Percentiles rank a stretch among this genome's conserved stretches.
Conservation (phyloP, 2,888 invertebrate species). For the Parnassius orleans region DNA sequence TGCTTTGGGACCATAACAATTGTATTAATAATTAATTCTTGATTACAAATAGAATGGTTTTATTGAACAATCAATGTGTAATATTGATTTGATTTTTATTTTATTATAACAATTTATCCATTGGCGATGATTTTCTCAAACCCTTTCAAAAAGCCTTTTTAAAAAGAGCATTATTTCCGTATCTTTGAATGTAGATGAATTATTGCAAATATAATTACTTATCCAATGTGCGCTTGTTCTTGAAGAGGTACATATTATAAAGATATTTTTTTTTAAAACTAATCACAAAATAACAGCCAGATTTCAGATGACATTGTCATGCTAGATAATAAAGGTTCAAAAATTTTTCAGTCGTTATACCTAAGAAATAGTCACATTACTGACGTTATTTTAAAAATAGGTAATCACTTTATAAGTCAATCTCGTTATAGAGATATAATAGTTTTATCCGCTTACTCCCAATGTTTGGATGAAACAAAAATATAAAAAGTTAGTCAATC, state of each 20-base stretch:
- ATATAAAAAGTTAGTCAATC: too few species aligned
- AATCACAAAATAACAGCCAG: conserved; percentile 68
- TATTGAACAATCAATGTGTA: too few species aligned
- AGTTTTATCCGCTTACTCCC: conserved; percentile 32
- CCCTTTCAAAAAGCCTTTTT: too few species aligned
- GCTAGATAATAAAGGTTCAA: conserved; percentile 65
- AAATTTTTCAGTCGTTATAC: conserved; percentile 74
- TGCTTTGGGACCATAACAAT: too few species aligned
- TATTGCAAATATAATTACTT: background rate
- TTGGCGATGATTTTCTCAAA: too few species aligned
- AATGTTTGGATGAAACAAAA: background rate
- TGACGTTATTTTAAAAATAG: conserved; percentile 39
- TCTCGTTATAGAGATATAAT: conserved; percentile 41
- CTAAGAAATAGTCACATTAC: conserved; percentile 56
- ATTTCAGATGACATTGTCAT: conserved; percentile 58
- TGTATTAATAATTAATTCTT: too few species aligned
- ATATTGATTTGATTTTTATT: too few species aligned
- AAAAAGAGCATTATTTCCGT: too few species aligned
- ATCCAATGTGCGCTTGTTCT: conserved; percentile 44
- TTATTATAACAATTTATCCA: too few species aligned
- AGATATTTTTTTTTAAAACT: conserved; percentile 44
- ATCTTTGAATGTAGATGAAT: too few species aligned
- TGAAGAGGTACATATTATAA: conserved; percentile 28
- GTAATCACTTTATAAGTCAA: conserved; percentile 50
- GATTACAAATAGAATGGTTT: too few species aligned